Percentiles rank a stretch among this genome's conserved stretches.
Conservation (phyloP, 2,113 vertebrate genomes). For the Neolamprologus tretocephalus region DNA sequence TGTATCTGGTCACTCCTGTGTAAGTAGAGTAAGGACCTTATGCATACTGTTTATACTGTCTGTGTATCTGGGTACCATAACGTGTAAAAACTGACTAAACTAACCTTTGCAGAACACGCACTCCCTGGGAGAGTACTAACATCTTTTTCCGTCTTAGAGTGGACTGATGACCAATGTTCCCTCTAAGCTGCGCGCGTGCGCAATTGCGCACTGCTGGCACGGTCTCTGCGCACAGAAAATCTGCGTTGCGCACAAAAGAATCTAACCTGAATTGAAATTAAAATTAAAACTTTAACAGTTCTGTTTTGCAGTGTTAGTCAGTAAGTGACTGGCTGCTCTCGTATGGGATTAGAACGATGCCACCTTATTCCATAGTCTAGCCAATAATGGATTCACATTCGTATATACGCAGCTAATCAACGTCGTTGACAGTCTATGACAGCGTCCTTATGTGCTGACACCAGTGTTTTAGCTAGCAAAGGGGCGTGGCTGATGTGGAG, state of each 20-base stretch:
- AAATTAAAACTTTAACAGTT: neutral
- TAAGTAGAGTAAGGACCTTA: neutral
- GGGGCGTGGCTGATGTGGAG: accelerated
- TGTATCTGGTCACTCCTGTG: neutral
- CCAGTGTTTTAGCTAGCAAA: neutral
- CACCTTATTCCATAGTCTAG: neutral
- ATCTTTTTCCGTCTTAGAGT: neutral
- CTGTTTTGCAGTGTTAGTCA: neutral
- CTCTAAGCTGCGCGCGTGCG: accelerated
- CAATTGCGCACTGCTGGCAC: neutral
- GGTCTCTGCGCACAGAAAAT: neutral
- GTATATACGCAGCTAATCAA: neutral
- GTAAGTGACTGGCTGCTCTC: neutral
- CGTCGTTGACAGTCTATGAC: accelerated
- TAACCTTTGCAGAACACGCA: neutral
- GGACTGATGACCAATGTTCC: neutral
- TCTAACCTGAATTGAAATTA: neutral
- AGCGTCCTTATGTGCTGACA: neutral
- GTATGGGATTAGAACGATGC: neutral
- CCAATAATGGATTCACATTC: neutral
- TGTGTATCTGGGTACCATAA: neutral
- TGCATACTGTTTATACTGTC: neutral
- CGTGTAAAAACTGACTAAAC: neutral
- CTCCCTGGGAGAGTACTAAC: neutral
- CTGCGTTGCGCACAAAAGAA: neutral